Base-by-base conservation (phyloP, 92 coral and sea anemone species). In the Zoanthus sansibaricus region DNA sequence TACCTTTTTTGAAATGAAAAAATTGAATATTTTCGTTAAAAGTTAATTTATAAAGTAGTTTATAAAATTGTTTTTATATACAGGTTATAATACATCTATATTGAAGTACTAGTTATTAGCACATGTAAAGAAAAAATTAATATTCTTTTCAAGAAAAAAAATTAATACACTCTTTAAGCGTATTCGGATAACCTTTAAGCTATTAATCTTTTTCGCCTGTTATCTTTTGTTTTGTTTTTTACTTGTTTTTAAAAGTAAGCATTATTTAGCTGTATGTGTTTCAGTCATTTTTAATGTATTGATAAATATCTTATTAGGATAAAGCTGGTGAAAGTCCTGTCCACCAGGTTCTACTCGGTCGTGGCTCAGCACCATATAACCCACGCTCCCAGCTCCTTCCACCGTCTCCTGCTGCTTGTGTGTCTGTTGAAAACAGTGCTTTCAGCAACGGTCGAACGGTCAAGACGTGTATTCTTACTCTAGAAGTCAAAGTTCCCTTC, bases 341-440 rank as follows among this genome's bases (percentile, higher is more conserved):
- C 9, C 76, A 94, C 11, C 95, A 94, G 31, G 95, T 91, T 8
- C 92, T 94, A 6, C 96, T 97, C 68, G 99, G 99, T 67, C 94
- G 91, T 72, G 96, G 95, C 67, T 92, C 94, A 15, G 97, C 95
- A 5, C 98, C 99, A 47, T 96, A 95, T 72, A 97, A 97, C 75
- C 99, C 98, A 64, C 94, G 95, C 52, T 90, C 99, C 8, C 98
- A 97, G 92, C 90, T 93, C 71, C 89, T 93, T 31, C 98, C 97
- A 72, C 87, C 87, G 11, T 88, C 95, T 9, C 94, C 98, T 77
- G 88, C 98, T 33, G 89, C 95, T 67, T 88, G 96, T 85, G 90
- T 97, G 64, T 87, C 99, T 48, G 88, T 97, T 17, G 96, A 96
- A n/a, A 91, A 92, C 82, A 88, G 90, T 45, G 90, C 91, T 16